Percentiles rank a stretch among this genome's conserved stretches.
Conservation (phyloP, 2,113 vertebrate species). For the Stictonetta naevosa region DNA sequence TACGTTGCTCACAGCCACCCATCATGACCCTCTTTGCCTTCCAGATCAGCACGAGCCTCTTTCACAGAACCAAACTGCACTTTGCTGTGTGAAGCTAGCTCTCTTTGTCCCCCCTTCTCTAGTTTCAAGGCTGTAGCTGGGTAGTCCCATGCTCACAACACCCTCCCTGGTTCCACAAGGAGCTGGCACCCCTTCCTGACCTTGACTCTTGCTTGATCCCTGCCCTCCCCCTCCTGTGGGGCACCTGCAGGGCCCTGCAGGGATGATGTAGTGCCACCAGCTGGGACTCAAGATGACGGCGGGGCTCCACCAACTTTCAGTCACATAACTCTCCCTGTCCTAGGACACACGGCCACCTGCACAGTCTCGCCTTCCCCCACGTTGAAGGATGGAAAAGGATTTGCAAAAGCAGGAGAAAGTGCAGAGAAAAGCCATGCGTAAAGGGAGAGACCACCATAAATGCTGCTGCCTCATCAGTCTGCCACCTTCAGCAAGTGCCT, state of each 20-base stretch:
- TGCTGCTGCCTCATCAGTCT: background rate
- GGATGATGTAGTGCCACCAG: constrained; percentile 45
- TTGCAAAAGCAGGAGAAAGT: background rate
- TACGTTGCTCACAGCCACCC: background rate
- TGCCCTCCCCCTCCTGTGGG: background rate
- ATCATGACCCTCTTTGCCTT: background rate
- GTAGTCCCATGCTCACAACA: background rate
- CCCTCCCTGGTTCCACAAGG: rapidly evolving
- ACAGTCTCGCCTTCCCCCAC: background rate
- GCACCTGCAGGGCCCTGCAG: background rate
- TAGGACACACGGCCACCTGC: background rate
- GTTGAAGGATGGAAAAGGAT: background rate
- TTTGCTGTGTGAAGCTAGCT: background rate
- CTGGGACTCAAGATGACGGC: background rate
- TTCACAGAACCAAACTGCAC: rapidly evolving
- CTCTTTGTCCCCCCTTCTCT: background rate
- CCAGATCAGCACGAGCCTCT: background rate
- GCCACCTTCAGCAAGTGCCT: background rate
- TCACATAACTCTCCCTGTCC: background rate
- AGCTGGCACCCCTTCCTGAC: background rate
- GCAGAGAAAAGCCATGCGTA: background rate
- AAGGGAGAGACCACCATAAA: background rate
- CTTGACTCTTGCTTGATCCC: constrained; percentile 17
- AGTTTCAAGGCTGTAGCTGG: background rate
- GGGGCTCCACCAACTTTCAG: background rate